Conservation (phyloP, 2,797 vertebrate species). For the Phrynocephalus guinanensis region DNA sequence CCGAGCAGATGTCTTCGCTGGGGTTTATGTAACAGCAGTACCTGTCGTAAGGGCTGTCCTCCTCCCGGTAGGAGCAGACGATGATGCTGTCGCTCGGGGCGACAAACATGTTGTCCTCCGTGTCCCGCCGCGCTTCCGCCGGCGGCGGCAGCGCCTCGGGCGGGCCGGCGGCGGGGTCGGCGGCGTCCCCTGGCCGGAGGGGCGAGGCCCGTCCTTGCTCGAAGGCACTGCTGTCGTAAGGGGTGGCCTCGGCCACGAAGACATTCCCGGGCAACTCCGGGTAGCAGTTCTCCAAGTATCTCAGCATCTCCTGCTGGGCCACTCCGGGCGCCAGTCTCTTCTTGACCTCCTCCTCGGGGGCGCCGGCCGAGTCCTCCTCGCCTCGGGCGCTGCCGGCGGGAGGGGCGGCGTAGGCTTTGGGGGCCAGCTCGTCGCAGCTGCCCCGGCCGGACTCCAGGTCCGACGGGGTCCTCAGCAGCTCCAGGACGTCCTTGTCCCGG, state of each 20-base stretch:
- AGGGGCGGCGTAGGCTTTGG: conserved; percentile 61
- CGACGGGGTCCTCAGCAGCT: conserved; percentile 78
- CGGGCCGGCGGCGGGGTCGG: not conserved
- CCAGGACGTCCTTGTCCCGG: conserved; percentile 73
- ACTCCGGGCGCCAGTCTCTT: conserved; percentile 69
- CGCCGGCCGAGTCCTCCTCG: conserved; percentile 23
- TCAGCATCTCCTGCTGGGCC: conserved; percentile 75
- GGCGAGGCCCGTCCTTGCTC: conserved; percentile 50
- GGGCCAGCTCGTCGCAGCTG: conserved; percentile 76
- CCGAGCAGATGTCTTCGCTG: conserved; percentile 74
- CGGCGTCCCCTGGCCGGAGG: not conserved
- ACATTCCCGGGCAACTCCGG: conserved; percentile 70
- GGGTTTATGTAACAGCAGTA: conserved; percentile 85
- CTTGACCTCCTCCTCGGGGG: conserved; percentile 71
- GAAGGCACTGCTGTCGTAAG: conserved; percentile 74
- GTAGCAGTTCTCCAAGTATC: conserved; percentile 79
- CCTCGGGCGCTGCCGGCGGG: conserved; percentile 24
- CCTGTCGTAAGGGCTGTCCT: conserved; percentile 78
- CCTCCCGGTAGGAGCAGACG: conserved; percentile 80
- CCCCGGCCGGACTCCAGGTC: conserved; percentile 82
- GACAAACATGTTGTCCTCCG: conserved; percentile 79
- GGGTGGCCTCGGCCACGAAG: conserved; percentile 64
- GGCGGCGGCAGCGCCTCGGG: conserved; percentile 57
- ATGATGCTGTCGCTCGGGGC: conserved; percentile 81
- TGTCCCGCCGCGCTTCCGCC: conserved; percentile 51